Evolutionary conservation across 2,888 invertebrate genomes (phyloP), one percentile per base, ranked within the genome.

Genomic region (Artemia sp.): DNA sequence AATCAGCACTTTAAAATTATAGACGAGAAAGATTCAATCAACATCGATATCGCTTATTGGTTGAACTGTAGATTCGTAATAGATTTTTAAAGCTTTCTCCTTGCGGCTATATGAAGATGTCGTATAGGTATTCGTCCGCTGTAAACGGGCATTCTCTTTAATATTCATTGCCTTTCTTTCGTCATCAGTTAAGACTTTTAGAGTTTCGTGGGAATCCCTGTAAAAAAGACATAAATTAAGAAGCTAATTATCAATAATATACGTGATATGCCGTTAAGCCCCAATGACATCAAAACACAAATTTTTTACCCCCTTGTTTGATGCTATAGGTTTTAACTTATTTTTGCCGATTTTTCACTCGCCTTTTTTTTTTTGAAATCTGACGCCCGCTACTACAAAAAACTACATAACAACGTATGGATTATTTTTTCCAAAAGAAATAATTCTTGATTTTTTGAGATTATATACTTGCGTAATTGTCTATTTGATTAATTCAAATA

Each of bases 21-120:
- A 38, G 38, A 38, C 38, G 38, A 38, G 38, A 38, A 38, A 4
- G 38, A 38, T 51, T 73, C 70, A 73, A 67, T 72, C 73, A 38
- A 73, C 69, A 69, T 73, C 72, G 52, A 66, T 14, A 51, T 72
- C 70, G 50, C 69, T 67, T 14, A 67, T 70, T 67, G 69, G 51
- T 51, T 70, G 67, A 50, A 75, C 74, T 51, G 75, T 76, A 68
- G 80, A 78, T 75, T 86, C 86, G 74, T 86, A 79, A 77, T 87
- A 85, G 74, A 89, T 89, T 80, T 86, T 87, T 69, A 88, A 79
- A 51, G 85, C 86, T 74, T 83, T 81, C 77, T 88, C 88, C 75
- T 84, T 84, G 68, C 87, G 81, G 53, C 85, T 85, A 71, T 85
- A 85, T 75, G 82, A 83, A 67, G 79, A 76, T 50, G 77, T 77